phyloP scores from a whole-genome alignment of 2,113 vertebrate species.

The Lipophrys pholis region DNA sequence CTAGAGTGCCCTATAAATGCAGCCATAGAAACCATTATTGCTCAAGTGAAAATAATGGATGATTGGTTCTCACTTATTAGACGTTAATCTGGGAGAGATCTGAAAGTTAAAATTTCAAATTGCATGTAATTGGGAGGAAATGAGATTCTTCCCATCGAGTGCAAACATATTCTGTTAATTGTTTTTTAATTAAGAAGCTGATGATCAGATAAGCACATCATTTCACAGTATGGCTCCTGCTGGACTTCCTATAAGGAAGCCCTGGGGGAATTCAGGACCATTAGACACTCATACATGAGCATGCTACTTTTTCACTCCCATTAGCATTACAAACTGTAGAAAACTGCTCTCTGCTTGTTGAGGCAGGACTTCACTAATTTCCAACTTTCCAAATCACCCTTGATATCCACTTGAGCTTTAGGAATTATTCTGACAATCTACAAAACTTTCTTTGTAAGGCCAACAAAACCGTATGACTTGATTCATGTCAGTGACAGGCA shows the following conservation, averaged over 20 bases:
- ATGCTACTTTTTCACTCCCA: constrained; percentile 51
- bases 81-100: background rate
- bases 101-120: constrained; percentile 31
- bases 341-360: constrained; percentile 49
- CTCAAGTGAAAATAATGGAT: background rate
- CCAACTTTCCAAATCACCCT: constrained; percentile 47
- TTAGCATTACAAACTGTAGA: constrained; percentile 60
- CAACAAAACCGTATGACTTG: constrained; percentile 8
- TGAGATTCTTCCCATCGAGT: constrained; percentile 47
- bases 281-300: constrained; percentile 67
- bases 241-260: constrained; percentile 40
- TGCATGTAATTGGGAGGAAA: constrained; percentile 51
- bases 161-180: constrained; percentile 73
- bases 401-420: constrained; percentile 48
- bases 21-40: background rate
- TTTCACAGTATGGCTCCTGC: constrained; percentile 49
- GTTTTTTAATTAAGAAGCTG: constrained; percentile 69
- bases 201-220: constrained; percentile 64
- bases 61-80: background rate
- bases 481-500: constrained; percentile 11
- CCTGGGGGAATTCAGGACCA: constrained; percentile 36
- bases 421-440: constrained; percentile 22
- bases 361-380: constrained; percentile 48
- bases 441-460: constrained; percentile 23
- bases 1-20: background rate